phyloP scores from a whole-genome alignment of 35 echinoderm and acorn worm genomes.

The Chiridota heheva region DNA sequence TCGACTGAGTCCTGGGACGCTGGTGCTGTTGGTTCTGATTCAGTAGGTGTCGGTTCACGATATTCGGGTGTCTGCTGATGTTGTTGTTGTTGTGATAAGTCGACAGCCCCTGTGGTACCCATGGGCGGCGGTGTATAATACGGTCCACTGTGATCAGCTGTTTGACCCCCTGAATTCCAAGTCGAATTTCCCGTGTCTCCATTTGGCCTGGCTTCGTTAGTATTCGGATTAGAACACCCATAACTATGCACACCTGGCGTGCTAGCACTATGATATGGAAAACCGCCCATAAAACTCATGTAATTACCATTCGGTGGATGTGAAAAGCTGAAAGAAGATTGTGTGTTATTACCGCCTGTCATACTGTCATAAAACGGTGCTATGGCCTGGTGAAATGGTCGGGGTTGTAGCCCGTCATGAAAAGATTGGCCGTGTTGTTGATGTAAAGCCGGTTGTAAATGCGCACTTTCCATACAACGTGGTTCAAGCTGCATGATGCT shows the following conservation, averaged over 20 bases:
- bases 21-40: slow-evolving; percentile 26
- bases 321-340: slow-evolving; percentile 19
- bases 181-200: slow-evolving; percentile 24
- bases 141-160: slow-evolving; percentile 14
- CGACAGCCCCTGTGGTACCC: slow-evolving; percentile 28
- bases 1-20: slow-evolving; percentile 32
- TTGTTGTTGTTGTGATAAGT: slow-evolving; percentile 25
- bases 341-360: slow-evolving; percentile 45
- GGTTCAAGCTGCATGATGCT: slow-evolving; percentile 47
- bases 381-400: slow-evolving; percentile 25
- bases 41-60: slow-evolving; percentile 20
- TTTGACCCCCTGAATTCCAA: slow-evolving; percentile 27
- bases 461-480: slow-evolving; percentile 43
- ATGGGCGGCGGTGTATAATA: slow-evolving; percentile 32
- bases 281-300: slow-evolving; percentile 42
- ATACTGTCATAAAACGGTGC: slow-evolving; percentile 42
- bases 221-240: too few species aligned
- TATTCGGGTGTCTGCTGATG: slow-evolving; percentile 37
- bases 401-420: slow-evolving; percentile 46
- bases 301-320: slow-evolving; percentile 22
- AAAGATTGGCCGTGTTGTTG: slow-evolving; percentile 46
- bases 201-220: too few species aligned
- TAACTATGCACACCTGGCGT: slow-evolving; percentile 1
- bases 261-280: slow-evolving; percentile 14
- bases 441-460: slow-evolving; percentile 38